A percentile compares a stretch with the other conserved stretches of the same genome.
Conservation (phyloP, 1,140 invertebrate genomes). For the Panulirus ornatus region DNA sequence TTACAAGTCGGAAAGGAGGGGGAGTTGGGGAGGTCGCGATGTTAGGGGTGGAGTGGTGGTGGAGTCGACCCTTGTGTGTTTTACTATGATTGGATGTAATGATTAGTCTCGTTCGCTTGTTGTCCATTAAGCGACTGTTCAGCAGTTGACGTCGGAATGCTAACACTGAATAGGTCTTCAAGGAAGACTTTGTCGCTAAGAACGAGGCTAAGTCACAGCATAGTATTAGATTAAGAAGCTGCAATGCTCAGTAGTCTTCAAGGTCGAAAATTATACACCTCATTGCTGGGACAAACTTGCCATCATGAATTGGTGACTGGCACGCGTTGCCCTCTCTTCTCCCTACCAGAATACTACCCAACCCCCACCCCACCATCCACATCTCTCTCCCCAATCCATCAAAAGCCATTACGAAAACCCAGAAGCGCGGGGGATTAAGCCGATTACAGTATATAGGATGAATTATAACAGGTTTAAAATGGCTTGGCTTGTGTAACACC, state of each 20-base stretch:
- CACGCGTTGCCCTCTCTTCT: slow-evolving; percentile 10
- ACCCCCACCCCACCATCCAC: background rate
- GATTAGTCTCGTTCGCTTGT: no score
- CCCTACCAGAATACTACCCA: background rate
- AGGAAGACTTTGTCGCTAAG: no score
- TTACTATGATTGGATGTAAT: no score
- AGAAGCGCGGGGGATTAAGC: slow-evolving; percentile 54
- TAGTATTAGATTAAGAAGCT: no score
- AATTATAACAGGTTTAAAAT: slow-evolving; percentile 59
- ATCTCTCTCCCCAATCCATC: slow-evolving; percentile 11
- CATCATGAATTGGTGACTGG: slow-evolving; percentile 23
- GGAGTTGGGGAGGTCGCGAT: slow-evolving; percentile 1
- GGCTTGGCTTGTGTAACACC: slow-evolving; percentile 45
- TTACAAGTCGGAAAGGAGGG: no score
- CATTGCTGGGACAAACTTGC: slow-evolving; percentile 29
- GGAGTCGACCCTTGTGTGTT: background rate
- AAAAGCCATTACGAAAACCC: slow-evolving; percentile 62
- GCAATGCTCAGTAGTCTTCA: background rate
- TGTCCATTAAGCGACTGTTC: no score
- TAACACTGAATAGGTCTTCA: no score
- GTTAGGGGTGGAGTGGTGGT: background rate
- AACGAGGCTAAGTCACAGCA: background rate
- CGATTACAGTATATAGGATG: slow-evolving; percentile 61
- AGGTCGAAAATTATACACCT: slow-evolving; percentile 55
- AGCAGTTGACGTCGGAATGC: no score